Conservation (phyloP, 2,113 vertebrate genomes). For the Ondatra zibethicus region DNA sequence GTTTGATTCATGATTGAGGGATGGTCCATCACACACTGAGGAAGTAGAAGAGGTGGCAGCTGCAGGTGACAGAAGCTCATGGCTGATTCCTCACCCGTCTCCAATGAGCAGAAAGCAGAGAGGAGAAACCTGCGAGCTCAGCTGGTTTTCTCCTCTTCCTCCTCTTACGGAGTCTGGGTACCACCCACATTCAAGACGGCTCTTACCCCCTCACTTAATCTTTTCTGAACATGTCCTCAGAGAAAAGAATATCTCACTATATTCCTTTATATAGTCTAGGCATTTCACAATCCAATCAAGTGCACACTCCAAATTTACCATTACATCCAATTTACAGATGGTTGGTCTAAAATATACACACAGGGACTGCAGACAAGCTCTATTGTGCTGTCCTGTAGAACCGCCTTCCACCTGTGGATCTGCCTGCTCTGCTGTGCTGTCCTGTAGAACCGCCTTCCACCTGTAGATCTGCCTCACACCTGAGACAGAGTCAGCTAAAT, state of each 20-base stretch:
- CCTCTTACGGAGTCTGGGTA: background rate
- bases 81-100: background rate
- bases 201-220: background rate
- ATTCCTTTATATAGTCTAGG: too few relatives aligned
- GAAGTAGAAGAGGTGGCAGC: background rate
- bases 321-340: background rate
- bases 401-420: background rate
- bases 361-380: background rate
- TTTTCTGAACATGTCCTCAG: background rate
- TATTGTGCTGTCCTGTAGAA: background rate
- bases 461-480: background rate
- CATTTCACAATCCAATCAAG: background rate
- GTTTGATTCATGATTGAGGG: background rate
- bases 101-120: background rate
- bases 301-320: background rate
- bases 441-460: background rate
- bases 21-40: background rate
- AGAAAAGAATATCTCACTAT: background rate
- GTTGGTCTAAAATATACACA: background rate
- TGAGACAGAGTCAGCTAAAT: background rate
- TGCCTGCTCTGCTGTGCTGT: background rate
- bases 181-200: background rate
- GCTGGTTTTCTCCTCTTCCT: background rate
- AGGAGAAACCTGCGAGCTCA: background rate
- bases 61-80: background rate